phyloP scores from a whole-genome alignment of 92 coral and sea anemone genomes.

The Porites divaricata region DNA sequence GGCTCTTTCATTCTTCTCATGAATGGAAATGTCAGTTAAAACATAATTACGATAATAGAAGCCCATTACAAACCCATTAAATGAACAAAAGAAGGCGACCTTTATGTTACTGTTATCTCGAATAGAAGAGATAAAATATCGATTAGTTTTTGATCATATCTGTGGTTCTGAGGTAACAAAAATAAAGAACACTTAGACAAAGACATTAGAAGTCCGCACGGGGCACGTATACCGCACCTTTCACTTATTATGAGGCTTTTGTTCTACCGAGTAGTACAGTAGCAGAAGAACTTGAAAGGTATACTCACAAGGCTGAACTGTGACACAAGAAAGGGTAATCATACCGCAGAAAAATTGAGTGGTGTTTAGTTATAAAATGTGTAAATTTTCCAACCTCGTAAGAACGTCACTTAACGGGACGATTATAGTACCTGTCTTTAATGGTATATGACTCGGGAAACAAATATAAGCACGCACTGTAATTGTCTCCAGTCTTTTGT shows the following conservation, averaged over 20 bases:
- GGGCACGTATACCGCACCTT: background rate
- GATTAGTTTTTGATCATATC: constrained; percentile 25
- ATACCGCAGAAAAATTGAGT: no score
- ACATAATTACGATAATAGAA: background rate
- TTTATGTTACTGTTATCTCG: constrained; percentile 19
- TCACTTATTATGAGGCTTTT: no score
- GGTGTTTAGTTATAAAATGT: no score
- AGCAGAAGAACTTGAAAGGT: background rate
- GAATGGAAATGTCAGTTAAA: background rate
- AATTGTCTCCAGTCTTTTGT: no score
- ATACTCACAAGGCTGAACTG: background rate
- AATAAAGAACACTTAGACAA: background rate
- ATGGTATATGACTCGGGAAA: no score
- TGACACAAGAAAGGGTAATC: background rate
- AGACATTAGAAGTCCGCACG: constrained; percentile 10
- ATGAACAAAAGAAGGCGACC: constrained; percentile 1
- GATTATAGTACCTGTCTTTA: no score
- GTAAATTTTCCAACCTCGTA: no score
- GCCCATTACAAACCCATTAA: background rate
- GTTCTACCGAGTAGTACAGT: background rate
- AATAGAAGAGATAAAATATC: constrained; percentile 20
- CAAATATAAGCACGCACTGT: no score
- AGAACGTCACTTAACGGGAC: no score
- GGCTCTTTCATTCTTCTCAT: background rate
- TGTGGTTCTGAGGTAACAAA: constrained; percentile 14